phyloP scores from a whole-genome alignment of 2,888 invertebrate genomes.

The Micoletzkya japonica region DNA sequence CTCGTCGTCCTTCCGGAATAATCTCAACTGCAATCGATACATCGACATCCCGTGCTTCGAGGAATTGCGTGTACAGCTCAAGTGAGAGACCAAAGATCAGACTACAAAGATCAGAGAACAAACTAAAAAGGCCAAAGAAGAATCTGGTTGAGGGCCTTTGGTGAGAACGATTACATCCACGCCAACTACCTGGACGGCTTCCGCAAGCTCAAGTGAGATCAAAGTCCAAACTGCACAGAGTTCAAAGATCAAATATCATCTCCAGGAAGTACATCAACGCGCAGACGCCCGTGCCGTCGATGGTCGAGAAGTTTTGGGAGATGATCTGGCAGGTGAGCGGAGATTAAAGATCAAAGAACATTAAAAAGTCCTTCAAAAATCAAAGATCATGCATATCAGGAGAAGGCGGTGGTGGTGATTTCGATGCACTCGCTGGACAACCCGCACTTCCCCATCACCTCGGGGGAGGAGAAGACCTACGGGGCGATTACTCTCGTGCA shows the following conservation, averaged over 20 bases:
- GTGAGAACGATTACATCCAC: constrained; percentile 19
- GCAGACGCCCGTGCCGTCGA: constrained; percentile 14
- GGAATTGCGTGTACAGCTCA: constrained; percentile 12
- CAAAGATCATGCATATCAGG: constrained; percentile 11
- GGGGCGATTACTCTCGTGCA: background rate
- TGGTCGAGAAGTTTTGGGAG: constrained; percentile 27
- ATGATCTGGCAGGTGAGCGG: constrained; percentile 24
- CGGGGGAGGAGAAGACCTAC: background rate
- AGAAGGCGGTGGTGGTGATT: constrained; percentile 4
- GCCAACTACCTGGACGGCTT: constrained; percentile 27
- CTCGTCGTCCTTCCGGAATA: constrained; percentile 13
- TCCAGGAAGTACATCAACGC: constrained; percentile 25
- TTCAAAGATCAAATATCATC: constrained; percentile 4
- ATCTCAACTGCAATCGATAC: constrained; percentile 23
- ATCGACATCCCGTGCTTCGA: constrained; percentile 23
- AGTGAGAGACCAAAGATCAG: constrained; percentile 9
- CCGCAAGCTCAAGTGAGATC: constrained; percentile 11
- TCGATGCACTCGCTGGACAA: constrained; percentile 4
- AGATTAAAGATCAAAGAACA: constrained; percentile 12
- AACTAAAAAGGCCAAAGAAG: background rate
- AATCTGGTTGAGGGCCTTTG: constrained; percentile 10
- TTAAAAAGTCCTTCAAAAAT: too few relatives aligned
- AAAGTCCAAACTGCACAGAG: background rate
- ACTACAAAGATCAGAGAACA: constrained; percentile 1
- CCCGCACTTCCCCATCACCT: constrained; percentile 5